Evolutionary conservation across 2,888 invertebrate genomes (phyloP).

Genomic region (Aplocera efformata): DNA sequence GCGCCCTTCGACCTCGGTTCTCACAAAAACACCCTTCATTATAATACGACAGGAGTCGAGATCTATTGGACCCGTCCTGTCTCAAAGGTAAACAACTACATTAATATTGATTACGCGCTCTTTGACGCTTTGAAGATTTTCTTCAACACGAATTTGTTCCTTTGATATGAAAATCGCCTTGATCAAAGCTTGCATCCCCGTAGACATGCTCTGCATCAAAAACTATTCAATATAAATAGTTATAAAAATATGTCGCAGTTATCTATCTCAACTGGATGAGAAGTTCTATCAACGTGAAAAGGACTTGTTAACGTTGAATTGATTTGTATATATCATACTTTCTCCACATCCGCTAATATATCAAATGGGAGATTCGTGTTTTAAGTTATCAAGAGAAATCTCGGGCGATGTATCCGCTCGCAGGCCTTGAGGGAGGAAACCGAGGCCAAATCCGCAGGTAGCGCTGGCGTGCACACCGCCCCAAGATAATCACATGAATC

Average conservation of each 20-base stretch:
- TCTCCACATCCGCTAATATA: constrained; percentile 43
- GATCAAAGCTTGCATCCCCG: constrained; percentile 28
- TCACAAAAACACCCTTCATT: constrained; percentile 74
- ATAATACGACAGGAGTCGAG: constrained; percentile 70
- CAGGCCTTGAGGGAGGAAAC: constrained; percentile 61
- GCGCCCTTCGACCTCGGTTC: constrained; percentile 70
- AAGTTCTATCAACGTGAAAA: constrained; percentile 37
- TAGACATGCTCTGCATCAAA: constrained; percentile 12
- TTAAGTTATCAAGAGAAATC: constrained; percentile 67
- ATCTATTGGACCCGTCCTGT: constrained; percentile 51
- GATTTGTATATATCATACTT: constrained; percentile 42
- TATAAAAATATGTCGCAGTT: constrained; percentile 9
- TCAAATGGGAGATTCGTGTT: constrained; percentile 51
- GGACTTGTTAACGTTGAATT: constrained; percentile 31
- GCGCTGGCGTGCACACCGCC: constrained; percentile 38
- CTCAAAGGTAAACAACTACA: constrained; percentile 75
- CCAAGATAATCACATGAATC: constrained; percentile 25
- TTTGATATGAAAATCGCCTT: constrained; percentile 56
- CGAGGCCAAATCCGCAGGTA: constrained; percentile 60
- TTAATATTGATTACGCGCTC: constrained; percentile 74
- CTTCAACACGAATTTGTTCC: constrained; percentile 55
- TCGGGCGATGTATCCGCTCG: constrained; percentile 57
- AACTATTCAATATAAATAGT: constrained; percentile 1
- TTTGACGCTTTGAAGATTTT: constrained; percentile 69
- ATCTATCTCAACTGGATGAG: constrained; percentile 28